Evolutionary conservation across 2,797 vertebrate species (phyloP).

Genomic region (Myotis vivesi): DNA sequence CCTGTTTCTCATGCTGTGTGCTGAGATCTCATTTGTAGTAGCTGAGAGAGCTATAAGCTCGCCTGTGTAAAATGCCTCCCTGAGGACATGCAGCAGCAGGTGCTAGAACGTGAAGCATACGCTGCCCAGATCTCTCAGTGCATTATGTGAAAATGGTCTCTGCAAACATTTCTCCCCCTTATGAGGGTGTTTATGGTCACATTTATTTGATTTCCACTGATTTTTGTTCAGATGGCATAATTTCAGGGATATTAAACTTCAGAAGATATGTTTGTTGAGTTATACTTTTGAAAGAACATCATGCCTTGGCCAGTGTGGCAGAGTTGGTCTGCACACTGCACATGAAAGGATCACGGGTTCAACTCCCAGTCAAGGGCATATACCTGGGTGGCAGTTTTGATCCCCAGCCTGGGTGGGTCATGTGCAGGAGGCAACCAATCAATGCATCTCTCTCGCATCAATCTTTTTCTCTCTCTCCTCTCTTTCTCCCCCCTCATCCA

Average conservation of each 20-base stretch:
- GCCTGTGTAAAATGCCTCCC: neutral
- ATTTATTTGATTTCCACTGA: neutral
- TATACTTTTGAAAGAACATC: neutral
- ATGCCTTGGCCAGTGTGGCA: too few species aligned
- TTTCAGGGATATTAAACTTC: neutral
- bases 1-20: neutral
- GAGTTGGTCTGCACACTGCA: too few species aligned
- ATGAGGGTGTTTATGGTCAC: neutral
- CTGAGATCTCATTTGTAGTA: neutral
- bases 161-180: neutral
- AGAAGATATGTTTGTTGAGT: neutral
- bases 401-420: too few species aligned
- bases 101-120: neutral
- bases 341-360: too few species aligned
- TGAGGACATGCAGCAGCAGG: neutral
- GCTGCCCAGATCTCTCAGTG: neutral
- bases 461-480: too few species aligned
- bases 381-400: too few species aligned
- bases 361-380: too few species aligned
- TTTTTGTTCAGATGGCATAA: neutral
- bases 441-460: too few species aligned
- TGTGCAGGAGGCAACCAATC: too few species aligned
- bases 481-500: too few species aligned
- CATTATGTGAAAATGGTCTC: neutral
- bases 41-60: neutral